Evolutionary conservation across 2,113 vertebrate species (phyloP).

Genomic region (Plectropomus leopardus): DNA sequence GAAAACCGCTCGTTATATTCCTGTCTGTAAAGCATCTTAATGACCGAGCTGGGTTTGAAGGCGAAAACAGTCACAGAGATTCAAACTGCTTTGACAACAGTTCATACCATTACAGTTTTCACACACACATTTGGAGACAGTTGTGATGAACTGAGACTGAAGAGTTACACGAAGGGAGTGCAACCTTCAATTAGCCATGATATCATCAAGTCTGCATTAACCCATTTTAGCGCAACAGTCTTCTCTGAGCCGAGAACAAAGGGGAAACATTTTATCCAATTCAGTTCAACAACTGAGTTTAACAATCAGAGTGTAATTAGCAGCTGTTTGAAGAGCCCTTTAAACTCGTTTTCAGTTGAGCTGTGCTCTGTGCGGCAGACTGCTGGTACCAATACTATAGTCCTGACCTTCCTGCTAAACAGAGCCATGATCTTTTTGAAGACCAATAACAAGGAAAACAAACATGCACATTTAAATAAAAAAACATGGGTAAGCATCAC

Average conservation of each 20-base stretch:
- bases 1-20: neutral
- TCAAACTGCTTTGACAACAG: neutral
- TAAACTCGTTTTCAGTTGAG: neutral
- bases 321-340: neutral
- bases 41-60: neutral
- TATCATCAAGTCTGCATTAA: too few species aligned
- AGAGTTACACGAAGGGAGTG: too few species aligned
- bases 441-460: too few species aligned
- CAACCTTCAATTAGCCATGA: too few species aligned
- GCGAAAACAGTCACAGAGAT: neutral
- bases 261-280: neutral
- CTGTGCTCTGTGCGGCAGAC: neutral
- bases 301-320: slow-evolving; percentile 2
- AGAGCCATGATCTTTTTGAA: too few species aligned
- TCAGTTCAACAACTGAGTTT: neutral
- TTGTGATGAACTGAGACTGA: neutral
- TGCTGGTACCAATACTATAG: neutral
- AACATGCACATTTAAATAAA: too few species aligned
- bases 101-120: neutral
- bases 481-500: too few species aligned
- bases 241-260: neutral
- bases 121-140: neutral
- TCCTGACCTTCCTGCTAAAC: neutral
- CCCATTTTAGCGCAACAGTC: too few species aligned
- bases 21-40: neutral